Percentiles rank a stretch among this genome's conserved stretches.
phyloP scores from a whole-genome alignment of 1,140 invertebrate genomes.

The Saccostrea echinata region DNA sequence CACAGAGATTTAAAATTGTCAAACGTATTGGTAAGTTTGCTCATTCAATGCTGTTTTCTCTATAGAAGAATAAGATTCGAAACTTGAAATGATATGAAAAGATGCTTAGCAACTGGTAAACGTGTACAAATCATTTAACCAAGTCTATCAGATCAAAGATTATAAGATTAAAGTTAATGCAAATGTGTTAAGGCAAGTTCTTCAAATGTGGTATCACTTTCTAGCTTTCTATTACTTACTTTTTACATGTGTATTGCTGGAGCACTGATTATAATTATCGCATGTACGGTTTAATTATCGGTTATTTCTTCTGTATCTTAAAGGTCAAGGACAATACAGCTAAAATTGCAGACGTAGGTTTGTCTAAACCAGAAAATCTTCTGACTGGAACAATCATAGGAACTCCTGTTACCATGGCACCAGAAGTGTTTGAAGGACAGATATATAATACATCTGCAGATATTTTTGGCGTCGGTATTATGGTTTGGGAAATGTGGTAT shows the following conservation, averaged over 20 bases:
- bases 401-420: constrained; percentile 52
- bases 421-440: constrained; percentile 55
- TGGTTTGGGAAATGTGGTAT: constrained; percentile 62
- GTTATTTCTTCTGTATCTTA: constrained; percentile 4
- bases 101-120: too few relatives aligned
- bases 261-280: too few relatives aligned
- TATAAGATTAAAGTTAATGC: too few relatives aligned
- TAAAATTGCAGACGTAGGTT: constrained; percentile 62
- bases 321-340: constrained; percentile 58
- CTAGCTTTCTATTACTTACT: too few relatives aligned
- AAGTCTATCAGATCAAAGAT: too few relatives aligned
- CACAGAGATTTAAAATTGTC: constrained; percentile 63
- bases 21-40: constrained; percentile 61
- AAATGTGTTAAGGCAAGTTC: too few relatives aligned
- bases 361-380: constrained; percentile 46
- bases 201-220: too few relatives aligned
- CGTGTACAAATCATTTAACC: too few relatives aligned
- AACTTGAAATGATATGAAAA: too few relatives aligned
- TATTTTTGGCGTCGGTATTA: constrained; percentile 53
- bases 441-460: constrained; percentile 54
- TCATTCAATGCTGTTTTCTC: not conserved
- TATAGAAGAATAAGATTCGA: too few relatives aligned
- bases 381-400: constrained; percentile 60
- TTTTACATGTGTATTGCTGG: too few relatives aligned
- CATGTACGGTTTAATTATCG: too few relatives aligned